Percentiles rank a stretch among this genome's conserved stretches.
Conservation (phyloP, 1,140 invertebrate genomes). For the Potamilus streckersoni region DNA sequence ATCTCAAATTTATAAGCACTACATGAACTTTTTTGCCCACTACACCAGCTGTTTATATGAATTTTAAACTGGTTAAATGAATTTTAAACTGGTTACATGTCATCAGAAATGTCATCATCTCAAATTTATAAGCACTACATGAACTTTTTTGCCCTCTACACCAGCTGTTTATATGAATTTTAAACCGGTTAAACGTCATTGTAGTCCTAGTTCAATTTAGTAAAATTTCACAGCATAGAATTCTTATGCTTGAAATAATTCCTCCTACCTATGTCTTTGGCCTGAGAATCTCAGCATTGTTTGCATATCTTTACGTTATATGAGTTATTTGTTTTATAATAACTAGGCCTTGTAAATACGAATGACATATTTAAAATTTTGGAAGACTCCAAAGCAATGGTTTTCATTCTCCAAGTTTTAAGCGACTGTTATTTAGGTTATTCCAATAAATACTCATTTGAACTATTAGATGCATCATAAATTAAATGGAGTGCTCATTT, state of each 20-base stretch:
- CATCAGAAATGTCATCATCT: too few relatives aligned
- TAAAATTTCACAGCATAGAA: not conserved
- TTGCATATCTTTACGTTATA: not conserved
- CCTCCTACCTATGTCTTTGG: too few relatives aligned
- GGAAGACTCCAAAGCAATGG: not conserved
- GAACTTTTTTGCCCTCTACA: not conserved
- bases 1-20: not conserved
- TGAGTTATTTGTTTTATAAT: not conserved
- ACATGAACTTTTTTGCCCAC: not conserved
- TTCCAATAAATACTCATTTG: not conserved
- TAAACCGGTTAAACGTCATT: not conserved
- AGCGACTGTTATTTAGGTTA: conserved; percentile 1
- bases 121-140: not conserved
- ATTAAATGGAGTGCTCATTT: not conserved
- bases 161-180: not conserved
- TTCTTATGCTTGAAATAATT: not conserved
- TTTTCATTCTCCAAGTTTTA: conserved; percentile 5
- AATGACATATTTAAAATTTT: not conserved
- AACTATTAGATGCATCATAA: conserved; percentile 2
- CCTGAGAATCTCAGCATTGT: not conserved
- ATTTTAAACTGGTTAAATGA: not conserved
- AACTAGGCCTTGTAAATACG: not conserved
- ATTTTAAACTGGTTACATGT: not conserved
- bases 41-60: not conserved
- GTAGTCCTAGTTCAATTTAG: too few relatives aligned